phyloP scores from a whole-genome alignment of 2,113 vertebrate genomes.

The Hystrix brachyura region DNA sequence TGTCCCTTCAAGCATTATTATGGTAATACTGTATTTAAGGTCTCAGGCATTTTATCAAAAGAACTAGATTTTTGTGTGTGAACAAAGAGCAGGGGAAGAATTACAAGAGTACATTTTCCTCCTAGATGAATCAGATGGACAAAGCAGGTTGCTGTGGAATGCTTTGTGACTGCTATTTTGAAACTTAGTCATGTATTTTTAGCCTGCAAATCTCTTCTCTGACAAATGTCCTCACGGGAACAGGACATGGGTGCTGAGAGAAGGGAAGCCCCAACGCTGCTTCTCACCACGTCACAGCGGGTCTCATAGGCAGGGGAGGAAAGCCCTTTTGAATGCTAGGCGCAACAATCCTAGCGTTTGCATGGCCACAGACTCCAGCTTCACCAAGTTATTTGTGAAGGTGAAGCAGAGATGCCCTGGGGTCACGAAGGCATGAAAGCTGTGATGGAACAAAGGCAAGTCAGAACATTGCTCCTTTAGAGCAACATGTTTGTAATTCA shows the following conservation, averaged over 20 bases:
- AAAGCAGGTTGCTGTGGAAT: background rate
- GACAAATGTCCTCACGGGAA: background rate
- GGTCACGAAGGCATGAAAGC: background rate
- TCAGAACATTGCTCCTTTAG: background rate
- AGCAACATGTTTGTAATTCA: background rate
- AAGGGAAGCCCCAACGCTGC: conserved; percentile 35
- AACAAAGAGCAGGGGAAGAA: background rate
- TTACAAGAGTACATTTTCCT: background rate
- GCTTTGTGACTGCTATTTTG: conserved; percentile 38
- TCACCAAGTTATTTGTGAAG: background rate
- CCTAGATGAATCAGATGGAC: background rate
- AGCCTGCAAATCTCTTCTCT: conserved; percentile 47
- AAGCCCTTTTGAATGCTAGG: conserved; percentile 1
- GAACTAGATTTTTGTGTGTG: background rate
- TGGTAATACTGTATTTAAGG: background rate
- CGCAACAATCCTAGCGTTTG: background rate
- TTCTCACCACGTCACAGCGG: background rate
- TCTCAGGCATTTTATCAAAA: background rate
- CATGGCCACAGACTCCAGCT: background rate
- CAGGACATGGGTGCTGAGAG: background rate
- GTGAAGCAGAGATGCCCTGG: background rate
- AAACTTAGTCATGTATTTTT: conserved; percentile 67
- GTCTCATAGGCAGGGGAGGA: background rate
- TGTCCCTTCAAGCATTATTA: background rate
- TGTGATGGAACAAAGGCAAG: background rate